Evolutionary conservation across 1,140 invertebrate genomes (phyloP).

Genomic region (Drosophila sechellia): DNA sequence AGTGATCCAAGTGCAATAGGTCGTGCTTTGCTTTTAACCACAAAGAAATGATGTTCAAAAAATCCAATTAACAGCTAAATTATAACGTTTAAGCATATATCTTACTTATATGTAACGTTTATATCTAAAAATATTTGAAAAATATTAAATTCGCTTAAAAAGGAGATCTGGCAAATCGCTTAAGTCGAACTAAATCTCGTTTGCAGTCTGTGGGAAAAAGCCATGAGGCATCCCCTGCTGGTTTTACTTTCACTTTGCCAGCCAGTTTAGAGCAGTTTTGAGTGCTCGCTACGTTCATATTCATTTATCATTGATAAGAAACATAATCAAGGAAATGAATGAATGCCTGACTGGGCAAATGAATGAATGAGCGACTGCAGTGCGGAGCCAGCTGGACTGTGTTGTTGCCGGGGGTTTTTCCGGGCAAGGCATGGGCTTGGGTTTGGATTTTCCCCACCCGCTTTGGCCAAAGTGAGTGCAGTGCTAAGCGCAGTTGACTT

Average conservation of each 20-base stretch:
- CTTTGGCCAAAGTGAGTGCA: conserved; percentile 45
- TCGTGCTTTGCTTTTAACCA: too few species aligned
- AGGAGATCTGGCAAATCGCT: neutral
- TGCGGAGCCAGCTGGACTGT: conserved; percentile 5
- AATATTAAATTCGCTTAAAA: neutral
- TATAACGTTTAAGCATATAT: too few species aligned
- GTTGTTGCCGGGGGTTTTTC: neutral
- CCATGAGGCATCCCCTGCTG: conserved; percentile 20
- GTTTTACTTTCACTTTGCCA: conserved; percentile 76
- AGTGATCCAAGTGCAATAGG: too few species aligned
- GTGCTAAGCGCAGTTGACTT: conserved; percentile 57
- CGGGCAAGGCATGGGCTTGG: too few species aligned
- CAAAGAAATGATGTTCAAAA: too few species aligned
- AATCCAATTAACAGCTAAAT: too few species aligned
- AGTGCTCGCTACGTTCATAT: conserved; percentile 72
- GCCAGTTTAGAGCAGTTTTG: conserved; percentile 75
- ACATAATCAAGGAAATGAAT: conserved; percentile 83
- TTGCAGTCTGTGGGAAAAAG: neutral
- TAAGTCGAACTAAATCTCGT: neutral
- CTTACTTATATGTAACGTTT: too few species aligned
- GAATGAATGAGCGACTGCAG: conserved; percentile 69
- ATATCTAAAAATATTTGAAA: neutral
- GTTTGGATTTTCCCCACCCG: neutral
- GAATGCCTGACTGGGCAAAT: conserved; percentile 78
- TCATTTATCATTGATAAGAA: conserved; percentile 82